A percentile compares a stretch with the other conserved stretches of the same genome.
Conservation (phyloP, 2,888 invertebrate genomes). For the Ennomos erosarius region DNA sequence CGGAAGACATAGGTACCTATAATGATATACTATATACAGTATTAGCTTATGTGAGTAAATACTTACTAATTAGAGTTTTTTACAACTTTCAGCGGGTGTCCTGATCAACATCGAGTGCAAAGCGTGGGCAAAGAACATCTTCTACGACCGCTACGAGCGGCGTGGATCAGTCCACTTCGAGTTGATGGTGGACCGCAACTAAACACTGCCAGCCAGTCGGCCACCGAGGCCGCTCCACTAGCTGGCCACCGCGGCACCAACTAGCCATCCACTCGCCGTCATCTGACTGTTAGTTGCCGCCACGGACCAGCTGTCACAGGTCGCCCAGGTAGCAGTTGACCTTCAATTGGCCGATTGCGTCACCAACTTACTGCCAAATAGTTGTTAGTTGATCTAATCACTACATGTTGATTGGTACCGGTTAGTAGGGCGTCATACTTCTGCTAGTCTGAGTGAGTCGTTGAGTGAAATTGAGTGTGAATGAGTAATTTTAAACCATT, state of each 20-base stretch:
- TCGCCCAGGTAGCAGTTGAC: slow-evolving; percentile 37
- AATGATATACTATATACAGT: too few relatives aligned
- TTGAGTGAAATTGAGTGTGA: slow-evolving; percentile 30
- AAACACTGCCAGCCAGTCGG: slow-evolving; percentile 55
- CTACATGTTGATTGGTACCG: slow-evolving; percentile 48
- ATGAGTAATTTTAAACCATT: slow-evolving; percentile 42
- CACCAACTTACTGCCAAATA: slow-evolving; percentile 55
- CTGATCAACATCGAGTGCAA: slow-evolving; percentile 97
- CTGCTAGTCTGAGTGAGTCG: slow-evolving; percentile 35
- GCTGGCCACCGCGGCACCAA: slow-evolving; percentile 4
- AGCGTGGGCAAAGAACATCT: slow-evolving; percentile 96
- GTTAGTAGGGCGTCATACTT: slow-evolving; percentile 32
- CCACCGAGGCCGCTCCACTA: slow-evolving; percentile 40
- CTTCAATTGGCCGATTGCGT: slow-evolving; percentile 45
- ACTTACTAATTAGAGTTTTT: slow-evolving; percentile 4
- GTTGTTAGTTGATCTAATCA: slow-evolving; percentile 51
- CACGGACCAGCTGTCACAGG: slow-evolving; percentile 17
- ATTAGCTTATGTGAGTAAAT: too few relatives aligned
- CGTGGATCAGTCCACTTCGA: slow-evolving; percentile 98
- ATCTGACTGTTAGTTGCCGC: slow-evolving; percentile 26
- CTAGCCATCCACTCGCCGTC: slow-evolving; percentile 13
- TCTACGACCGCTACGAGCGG: slow-evolving; percentile 93
- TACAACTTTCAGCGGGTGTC: slow-evolving; percentile 88
- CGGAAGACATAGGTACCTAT: too few relatives aligned
- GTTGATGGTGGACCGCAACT: slow-evolving; percentile 92